Base-by-base conservation (phyloP, 1,140 invertebrate species). In the Sinonovacula constricta region DNA sequence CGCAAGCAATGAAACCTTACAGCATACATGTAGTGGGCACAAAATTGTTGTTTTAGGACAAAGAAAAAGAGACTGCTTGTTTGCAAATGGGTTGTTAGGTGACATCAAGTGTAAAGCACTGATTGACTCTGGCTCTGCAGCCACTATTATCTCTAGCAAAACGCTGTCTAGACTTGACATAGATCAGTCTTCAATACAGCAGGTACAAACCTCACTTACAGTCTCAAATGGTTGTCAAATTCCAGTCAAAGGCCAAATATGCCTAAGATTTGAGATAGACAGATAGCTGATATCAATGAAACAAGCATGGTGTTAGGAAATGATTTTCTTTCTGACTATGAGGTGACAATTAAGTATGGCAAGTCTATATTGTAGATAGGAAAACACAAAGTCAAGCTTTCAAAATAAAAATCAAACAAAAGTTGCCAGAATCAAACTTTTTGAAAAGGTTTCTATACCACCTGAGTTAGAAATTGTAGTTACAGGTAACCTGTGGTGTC, bases 291-390 rank as follows among this genome's bases (percentile, higher is more conserved):
- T 39, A 18, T 71, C 26, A 57, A 71, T 60, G 56, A 60, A n/a
- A 57, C 62, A 1, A 45, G 36, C 62, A 57, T 57, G 49, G 30
- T 71, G 33, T 28, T 71, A 36, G 69, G 69, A 26, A 45, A 71
- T 45, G 69, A 71, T 57, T 60, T 71, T 39, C 56, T 71, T 5
- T 34, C 59, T 22, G 39, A 71, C 24, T 71, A 60, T 60, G 69
- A 71, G 59, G 69, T 71, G n/a, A 71, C 30, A 30, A 31, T 71
- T 26, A 60, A 60, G 34, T 60, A 60, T 71, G 69, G 56, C 30
- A 71, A 60, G 36, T 36, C 39, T 34, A 31, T 71, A 18, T 60
- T 59, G 69, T 57, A 71, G 24, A 71, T 71, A 15, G 69, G 69
- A 0, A 71, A 71, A 60, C 69, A 71, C 26, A 71, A 71, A 57